Evolutionary conservation across 2,797 vertebrate species (phyloP).

Genomic region (Chromobotia macracanthus): DNA sequence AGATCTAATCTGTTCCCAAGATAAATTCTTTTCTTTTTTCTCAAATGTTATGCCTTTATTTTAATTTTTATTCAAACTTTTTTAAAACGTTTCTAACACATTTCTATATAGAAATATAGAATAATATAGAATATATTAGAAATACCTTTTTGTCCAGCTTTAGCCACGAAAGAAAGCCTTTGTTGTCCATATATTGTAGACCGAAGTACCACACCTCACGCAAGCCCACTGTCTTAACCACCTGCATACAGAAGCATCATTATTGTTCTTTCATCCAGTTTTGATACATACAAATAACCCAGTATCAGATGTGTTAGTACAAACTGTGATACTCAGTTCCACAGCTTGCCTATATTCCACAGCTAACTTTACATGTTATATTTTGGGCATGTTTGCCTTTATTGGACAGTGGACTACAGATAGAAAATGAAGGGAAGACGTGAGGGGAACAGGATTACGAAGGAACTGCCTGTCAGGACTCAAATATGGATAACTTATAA

Average conservation of each 20-base stretch:
- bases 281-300: not conserved
- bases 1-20: too few species aligned
- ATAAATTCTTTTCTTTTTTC: too few species aligned
- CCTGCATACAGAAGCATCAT: constrained; percentile 71
- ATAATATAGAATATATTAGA: too few species aligned
- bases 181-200: constrained; percentile 89
- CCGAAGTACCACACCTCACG: constrained; percentile 97
- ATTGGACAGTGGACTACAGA: not conserved
- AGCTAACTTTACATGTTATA: not conserved
- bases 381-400: too few species aligned
- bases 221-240: constrained; percentile 92
- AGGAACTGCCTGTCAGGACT: not conserved
- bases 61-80: too few species aligned
- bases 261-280: not conserved
- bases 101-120: not conserved
- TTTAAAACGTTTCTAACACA: too few species aligned
- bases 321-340: not conserved
- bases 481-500: not conserved
- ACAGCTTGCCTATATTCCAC: too few species aligned
- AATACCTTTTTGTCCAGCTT: constrained; percentile 92
- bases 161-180: constrained; percentile 89
- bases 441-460: not conserved
- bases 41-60: too few species aligned
- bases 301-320: not conserved
- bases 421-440: not conserved